Percentiles rank a stretch among this genome's conserved stretches.
Conservation (phyloP, 2,113 vertebrate species). For the crab-eating macaque (Macaca fascicularis) region T2T-MFA8v1.1 NC_088385.1:65100001-65100500, state of each 20-base stretch:
- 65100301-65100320: conserved; percentile 59
- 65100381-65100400: conserved; percentile 66
- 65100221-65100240: conserved; percentile 31
- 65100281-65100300: conserved; percentile 34
- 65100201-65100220: neutral
- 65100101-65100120: neutral
- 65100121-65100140: neutral
- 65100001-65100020: neutral
- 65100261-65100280: conserved; percentile 11
- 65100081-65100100: neutral
- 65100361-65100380: conserved; percentile 62
- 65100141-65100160: neutral
- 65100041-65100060: conserved; percentile 25
- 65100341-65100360: conserved; percentile 65
- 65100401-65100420: conserved; percentile 66
- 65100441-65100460: conserved; percentile 6
- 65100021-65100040: conserved; percentile 5
- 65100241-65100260: conserved; percentile 21
- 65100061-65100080: neutral
- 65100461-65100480: conserved; percentile 3
- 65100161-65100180: neutral
- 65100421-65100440: conserved; percentile 71
- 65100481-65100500: neutral
- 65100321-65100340: conserved; percentile 73
- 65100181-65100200: neutral